Evolutionary conservation across 2,113 vertebrate species (phyloP), one percentile per base, ranked within the genome.

Genomic region (Ailurus styani): DNA sequence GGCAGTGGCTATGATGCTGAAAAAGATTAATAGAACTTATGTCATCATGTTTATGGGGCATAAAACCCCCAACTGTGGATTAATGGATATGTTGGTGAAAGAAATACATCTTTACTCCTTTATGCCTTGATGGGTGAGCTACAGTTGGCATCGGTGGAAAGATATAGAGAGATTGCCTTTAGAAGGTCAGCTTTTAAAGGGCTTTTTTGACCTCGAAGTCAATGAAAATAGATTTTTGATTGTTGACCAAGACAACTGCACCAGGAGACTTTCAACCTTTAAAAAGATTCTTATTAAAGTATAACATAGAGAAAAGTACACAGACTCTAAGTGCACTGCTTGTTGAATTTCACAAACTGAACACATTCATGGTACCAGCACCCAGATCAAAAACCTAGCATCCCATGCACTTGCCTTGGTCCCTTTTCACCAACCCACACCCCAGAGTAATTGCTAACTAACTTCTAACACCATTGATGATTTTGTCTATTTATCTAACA

Each of bases 11-110:
- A 96, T 98, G 97, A 98, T 98, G 97, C 97, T 97, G 95, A 96
- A 97, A 97, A 98, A 99, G 98, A 98, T 98, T 98, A 98, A 99
- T 98, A 97, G 97, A 68, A 88, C 94, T 97, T 98, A 96, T 98
- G 97, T 97, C 98, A 98, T 97, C 50, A 25, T 98, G 88, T 98
- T 99, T 98, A 98, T 98, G 97, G 98, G 98, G 96, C 97, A 98
- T 89, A 97, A 98, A 98, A 97, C 97, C 98, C 98, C 98, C 98
- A 97, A 95, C 95, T 98, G 96, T 97, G 96, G 96, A 98, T 98
- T 98, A 98, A 98, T 99, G 98, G 97, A 94, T 98, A 97, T 98
- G 97, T 98, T 96, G 97, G 96, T 98, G 98, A 98, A 98, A 98
- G 98, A 99, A 98, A 99, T 98, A 98, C 87, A 96, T 99, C 98